Evolutionary conservation across 2,113 vertebrate species (phyloP).

Genomic region (Muntiacus muntjak): DNA sequence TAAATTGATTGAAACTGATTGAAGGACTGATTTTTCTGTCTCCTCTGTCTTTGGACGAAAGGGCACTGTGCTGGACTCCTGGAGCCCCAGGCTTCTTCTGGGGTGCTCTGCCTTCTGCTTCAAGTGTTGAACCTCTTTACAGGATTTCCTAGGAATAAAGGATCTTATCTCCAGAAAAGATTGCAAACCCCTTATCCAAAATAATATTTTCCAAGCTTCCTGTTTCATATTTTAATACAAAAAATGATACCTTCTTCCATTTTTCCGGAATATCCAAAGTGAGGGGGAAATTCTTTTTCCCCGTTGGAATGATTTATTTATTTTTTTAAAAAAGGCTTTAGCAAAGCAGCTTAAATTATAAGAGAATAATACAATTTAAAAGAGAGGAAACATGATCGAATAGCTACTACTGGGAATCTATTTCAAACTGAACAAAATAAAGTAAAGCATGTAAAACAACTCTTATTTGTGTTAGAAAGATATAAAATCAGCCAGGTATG

Average conservation of each 20-base stretch:
- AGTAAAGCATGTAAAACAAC: neutral
- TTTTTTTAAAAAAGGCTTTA: neutral
- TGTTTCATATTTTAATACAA: neutral
- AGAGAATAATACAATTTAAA: neutral
- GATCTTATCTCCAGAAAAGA: neutral
- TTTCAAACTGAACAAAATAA: neutral
- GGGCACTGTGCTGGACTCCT: fast-evolving
- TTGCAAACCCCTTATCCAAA: neutral
- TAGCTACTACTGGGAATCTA: neutral
- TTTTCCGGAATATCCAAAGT: neutral
- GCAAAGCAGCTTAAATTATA: neutral
- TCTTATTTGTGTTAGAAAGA: neutral
- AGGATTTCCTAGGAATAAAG: neutral
- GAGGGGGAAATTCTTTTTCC: neutral
- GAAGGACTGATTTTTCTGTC: neutral
- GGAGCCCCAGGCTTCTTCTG: neutral
- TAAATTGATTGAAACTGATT: neutral
- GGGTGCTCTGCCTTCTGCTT: neutral
- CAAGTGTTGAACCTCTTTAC: neutral
- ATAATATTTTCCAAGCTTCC: neutral
- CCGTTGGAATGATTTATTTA: neutral
- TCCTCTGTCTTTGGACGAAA: neutral
- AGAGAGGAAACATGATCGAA: neutral
- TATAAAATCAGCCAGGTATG: neutral
- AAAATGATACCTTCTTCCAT: neutral